These are phyloP conservation scores for Anableps anableps DNA, from an alignment of 2,797 vertebrate species.

Conservation along the genomic window DNA sequence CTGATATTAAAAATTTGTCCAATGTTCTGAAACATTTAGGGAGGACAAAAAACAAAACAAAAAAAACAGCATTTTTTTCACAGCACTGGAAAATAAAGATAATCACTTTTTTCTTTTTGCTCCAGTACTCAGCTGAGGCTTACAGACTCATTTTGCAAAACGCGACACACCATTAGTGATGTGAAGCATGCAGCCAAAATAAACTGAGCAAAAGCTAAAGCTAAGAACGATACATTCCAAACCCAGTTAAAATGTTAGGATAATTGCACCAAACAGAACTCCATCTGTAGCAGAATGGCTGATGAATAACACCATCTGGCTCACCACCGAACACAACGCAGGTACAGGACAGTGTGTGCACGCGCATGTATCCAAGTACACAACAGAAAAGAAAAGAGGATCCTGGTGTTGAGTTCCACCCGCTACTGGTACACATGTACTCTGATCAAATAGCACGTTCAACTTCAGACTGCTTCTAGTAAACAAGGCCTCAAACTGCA, in stretches of 20 bases:
- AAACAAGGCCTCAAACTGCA: conserved; percentile 27
- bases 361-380: not conserved
- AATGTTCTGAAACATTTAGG: conserved; percentile 1
- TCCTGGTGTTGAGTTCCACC: conserved; percentile 63
- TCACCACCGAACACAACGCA: conserved; percentile 35
- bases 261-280: conserved; percentile 22
- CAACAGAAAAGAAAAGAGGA: conserved; percentile 32
- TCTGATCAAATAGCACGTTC: conserved; percentile 39
- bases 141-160: conserved; percentile 9
- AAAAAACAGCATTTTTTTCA: not conserved
- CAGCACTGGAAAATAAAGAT: conserved; percentile 6
- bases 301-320: conserved; percentile 68
- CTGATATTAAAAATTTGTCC: not conserved
- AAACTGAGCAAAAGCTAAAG: conserved; percentile 19
- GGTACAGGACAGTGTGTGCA: conserved; percentile 41
- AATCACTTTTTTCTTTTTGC: conserved; percentile 3
- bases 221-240: conserved; percentile 15
- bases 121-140: not conserved
- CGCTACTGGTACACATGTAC: conserved; percentile 56
- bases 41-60: conserved; percentile 9
- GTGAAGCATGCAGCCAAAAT: conserved; percentile 5
- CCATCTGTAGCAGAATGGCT: conserved; percentile 50
- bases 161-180: not conserved
- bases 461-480: conserved; percentile 26
- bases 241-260: conserved; percentile 24